phyloP scores from a whole-genome alignment of 2,888 invertebrate species.

The Yponomeuta sedellus region DNA sequence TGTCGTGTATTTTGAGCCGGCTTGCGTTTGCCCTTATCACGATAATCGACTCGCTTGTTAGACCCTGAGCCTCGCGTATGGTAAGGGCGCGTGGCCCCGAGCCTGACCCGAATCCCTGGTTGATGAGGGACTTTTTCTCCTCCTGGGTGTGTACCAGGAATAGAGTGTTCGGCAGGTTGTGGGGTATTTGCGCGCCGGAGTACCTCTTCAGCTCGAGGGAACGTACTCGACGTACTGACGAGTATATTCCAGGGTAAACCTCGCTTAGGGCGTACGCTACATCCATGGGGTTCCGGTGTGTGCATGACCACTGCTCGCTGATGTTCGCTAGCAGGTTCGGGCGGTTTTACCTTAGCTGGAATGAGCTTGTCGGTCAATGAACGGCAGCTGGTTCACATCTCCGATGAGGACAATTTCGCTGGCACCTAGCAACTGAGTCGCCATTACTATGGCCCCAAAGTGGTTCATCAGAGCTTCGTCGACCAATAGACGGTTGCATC shows the following conservation, averaged over 20 bases:
- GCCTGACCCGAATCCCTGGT: too few relatives aligned
- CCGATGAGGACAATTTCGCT: conserved; percentile 24
- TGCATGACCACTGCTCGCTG: conserved; percentile 19
- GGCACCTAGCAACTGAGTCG: conserved; percentile 17
- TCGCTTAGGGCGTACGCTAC: conserved; percentile 20
- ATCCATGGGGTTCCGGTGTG: conserved; percentile 16
- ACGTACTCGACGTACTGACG: conserved; percentile 2
- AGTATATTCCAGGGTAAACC: conserved; percentile 15
- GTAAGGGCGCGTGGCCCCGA: conserved; percentile 10
- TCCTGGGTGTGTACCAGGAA: too few relatives aligned
- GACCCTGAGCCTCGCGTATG: conserved; percentile 21
- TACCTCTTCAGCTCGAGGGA: not conserved
- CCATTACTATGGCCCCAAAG: conserved; percentile 26
- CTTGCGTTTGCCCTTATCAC: conserved; percentile 13
- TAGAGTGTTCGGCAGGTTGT: conserved; percentile 2
- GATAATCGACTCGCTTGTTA: conserved; percentile 15
- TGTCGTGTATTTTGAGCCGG: conserved; percentile 11
- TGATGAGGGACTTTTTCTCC: conserved; percentile 15
- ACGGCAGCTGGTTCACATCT: conserved; percentile 29
- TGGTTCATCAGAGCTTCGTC: conserved; percentile 28
- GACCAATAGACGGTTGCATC: conserved; percentile 12
- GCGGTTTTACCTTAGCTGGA: too few relatives aligned
- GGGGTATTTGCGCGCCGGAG: conserved; percentile 3
- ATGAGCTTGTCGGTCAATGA: conserved; percentile 27
- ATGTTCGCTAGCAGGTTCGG: conserved; percentile 23